These are phyloP conservation scores for Gasterosteus aculeatus DNA, from an alignment of 2,113 vertebrate genomes.

Conservation along the genomic window DNA sequence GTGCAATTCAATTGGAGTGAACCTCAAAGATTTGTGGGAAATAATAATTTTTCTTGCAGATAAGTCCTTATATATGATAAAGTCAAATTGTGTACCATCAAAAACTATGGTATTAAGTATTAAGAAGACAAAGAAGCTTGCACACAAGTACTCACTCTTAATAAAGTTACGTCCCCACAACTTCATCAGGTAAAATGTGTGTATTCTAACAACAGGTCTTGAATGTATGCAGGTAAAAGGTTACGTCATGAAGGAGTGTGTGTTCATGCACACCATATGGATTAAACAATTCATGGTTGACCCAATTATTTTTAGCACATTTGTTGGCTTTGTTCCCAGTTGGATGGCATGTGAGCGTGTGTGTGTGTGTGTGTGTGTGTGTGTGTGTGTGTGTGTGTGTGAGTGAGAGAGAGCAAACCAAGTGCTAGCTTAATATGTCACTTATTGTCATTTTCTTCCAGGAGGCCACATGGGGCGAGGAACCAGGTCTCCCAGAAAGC, in stretches of 20 bases:
- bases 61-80: neutral
- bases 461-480: conserved; percentile 45
- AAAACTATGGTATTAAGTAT: neutral
- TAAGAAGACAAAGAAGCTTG: neutral
- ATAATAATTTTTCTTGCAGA: neutral
- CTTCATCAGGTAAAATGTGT: neutral
- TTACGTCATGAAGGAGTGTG: neutral
- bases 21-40: neutral
- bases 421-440: conserved; percentile 56
- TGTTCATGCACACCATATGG: neutral
- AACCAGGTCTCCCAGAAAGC: conserved; percentile 57
- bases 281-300: conserved; percentile 43
- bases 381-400: neutral
- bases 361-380: conserved; percentile 26
- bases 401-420: too few relatives aligned
- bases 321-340: conserved; percentile 42
- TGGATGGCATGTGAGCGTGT: conserved; percentile 33
- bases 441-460: conserved; percentile 47
- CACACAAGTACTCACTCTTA: neutral
- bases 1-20: too few relatives aligned
- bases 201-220: neutral
- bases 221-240: neutral
- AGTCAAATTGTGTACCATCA: neutral
- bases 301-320: conserved; percentile 63
- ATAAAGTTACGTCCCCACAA: neutral